Percentiles rank a stretch among this genome's conserved stretches.
phyloP scores from a whole-genome alignment of 2,888 invertebrate genomes.

The Drosophila cognata region DNA sequence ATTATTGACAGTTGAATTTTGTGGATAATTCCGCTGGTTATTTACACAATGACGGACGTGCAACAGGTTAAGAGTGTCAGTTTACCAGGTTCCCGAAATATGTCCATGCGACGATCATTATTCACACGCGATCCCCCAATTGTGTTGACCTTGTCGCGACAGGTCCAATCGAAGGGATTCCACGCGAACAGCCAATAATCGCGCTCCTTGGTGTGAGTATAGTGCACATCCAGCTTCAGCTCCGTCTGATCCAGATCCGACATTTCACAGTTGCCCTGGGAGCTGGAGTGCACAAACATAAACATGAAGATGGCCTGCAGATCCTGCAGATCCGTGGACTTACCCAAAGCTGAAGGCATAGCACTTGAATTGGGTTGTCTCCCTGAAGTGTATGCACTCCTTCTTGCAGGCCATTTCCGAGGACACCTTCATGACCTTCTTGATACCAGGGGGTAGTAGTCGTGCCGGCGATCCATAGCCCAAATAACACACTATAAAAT shows the following conservation, averaged over 20 bases:
- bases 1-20: conserved; percentile 35
- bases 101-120: conserved; percentile 85
- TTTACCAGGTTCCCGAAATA: conserved; percentile 85
- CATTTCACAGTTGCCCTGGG: conserved; percentile 87
- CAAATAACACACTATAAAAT: conserved; percentile 89
- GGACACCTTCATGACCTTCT: conserved; percentile 88
- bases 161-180: conserved; percentile 91
- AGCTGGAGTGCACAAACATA: conserved; percentile 56
- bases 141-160: conserved; percentile 86
- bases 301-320: not conserved
- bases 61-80: conserved; percentile 84
- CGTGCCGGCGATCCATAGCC: conserved; percentile 92
- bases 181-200: conserved; percentile 92
- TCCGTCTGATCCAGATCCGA: conserved; percentile 92
- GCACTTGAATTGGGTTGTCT: conserved; percentile 88
- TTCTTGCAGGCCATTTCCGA: conserved; percentile 89
- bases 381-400: conserved; percentile 87
- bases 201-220: conserved; percentile 87
- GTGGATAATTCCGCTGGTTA: conserved; percentile 52
- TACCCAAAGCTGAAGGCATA: conserved; percentile 91
- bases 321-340: conserved; percentile 19
- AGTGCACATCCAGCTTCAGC: conserved; percentile 90
- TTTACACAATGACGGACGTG: conserved; percentile 83
- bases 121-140: conserved; percentile 85
- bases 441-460: conserved; percentile 88